Percentiles rank a stretch among this genome's conserved stretches.
Conservation (phyloP, 2,113 vertebrate genomes). For the Dolichallabes microphthalmus region DNA sequence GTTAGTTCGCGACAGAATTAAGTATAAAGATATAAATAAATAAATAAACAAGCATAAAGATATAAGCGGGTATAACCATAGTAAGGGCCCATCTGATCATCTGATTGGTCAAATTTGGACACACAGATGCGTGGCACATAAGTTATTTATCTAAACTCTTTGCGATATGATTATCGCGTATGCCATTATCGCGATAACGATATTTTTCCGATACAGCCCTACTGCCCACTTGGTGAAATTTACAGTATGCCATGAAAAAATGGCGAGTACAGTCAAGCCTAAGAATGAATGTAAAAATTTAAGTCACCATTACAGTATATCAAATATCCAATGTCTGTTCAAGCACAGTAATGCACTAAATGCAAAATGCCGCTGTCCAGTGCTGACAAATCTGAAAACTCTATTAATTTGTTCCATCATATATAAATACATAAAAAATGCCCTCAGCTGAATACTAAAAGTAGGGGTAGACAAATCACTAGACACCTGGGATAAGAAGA, state of each 20-base stretch:
- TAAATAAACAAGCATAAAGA: no score
- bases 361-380: neutral
- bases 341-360: neutral
- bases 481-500: neutral
- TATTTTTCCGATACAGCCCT: no score
- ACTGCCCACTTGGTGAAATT: neutral
- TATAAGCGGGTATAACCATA: no score
- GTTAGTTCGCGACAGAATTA: no score
- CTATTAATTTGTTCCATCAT: neutral
- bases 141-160: no score
- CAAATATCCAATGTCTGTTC: neutral
- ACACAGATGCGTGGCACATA: no score
- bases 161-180: no score
- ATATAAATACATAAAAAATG: no score
- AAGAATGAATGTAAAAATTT: neutral
- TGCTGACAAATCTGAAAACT: neutral
- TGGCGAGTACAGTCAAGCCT: neutral
- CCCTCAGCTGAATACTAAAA: neutral
- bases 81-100: no score
- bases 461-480: neutral
- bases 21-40: no score
- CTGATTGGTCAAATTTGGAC: no score
- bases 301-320: neutral
- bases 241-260: neutral
- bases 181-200: no score